phyloP scores from a whole-genome alignment of 1,140 invertebrate genomes.

The Bacillus rossius region DNA sequence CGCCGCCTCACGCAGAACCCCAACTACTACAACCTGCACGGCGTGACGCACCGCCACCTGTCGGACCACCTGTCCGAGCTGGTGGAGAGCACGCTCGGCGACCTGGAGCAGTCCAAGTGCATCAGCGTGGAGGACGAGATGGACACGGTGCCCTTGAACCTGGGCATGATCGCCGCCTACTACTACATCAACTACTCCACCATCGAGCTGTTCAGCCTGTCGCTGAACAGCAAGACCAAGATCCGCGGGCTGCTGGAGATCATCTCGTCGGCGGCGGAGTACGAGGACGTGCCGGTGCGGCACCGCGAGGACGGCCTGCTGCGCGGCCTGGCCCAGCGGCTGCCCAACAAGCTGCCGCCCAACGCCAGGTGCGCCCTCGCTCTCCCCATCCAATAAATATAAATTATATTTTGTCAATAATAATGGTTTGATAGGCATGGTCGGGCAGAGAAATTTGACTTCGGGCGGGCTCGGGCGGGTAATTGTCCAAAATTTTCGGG shows the following conservation, averaged over 20 bases:
- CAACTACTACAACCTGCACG: constrained; percentile 98
- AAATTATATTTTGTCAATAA: too few relatives aligned
- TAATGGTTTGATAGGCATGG: too few relatives aligned
- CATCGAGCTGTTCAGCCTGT: constrained; percentile 96
- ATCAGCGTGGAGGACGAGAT: constrained; percentile 98
- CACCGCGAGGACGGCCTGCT: constrained; percentile 93
- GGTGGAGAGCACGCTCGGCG: constrained; percentile 92
- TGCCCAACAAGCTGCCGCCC: constrained; percentile 69
- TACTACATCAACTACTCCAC: constrained; percentile 99
- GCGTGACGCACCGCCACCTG: constrained; percentile 92
- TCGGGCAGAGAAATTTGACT: too few relatives aligned
- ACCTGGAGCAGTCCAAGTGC: constrained; percentile 97
- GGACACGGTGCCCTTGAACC: constrained; percentile 91
- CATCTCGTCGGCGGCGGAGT: constrained; percentile 96
- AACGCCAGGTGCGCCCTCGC: constrained; percentile 10
- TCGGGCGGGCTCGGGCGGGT: too few relatives aligned
- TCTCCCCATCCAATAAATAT: too few relatives aligned
- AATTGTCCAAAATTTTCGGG: too few relatives aligned
- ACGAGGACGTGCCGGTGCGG: constrained; percentile 88
- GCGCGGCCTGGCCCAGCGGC: constrained; percentile 65
- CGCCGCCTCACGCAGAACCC: constrained; percentile 97
- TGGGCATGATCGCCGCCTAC: constrained; percentile 99
- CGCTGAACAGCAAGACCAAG: constrained; percentile 96
- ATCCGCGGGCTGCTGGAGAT: constrained; percentile 96
- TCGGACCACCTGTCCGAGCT: constrained; percentile 98